These are phyloP conservation scores for Mormyrops boulengeri DNA, from an alignment of 2,797 vertebrate genomes.

Conservation along the genomic window DNA sequence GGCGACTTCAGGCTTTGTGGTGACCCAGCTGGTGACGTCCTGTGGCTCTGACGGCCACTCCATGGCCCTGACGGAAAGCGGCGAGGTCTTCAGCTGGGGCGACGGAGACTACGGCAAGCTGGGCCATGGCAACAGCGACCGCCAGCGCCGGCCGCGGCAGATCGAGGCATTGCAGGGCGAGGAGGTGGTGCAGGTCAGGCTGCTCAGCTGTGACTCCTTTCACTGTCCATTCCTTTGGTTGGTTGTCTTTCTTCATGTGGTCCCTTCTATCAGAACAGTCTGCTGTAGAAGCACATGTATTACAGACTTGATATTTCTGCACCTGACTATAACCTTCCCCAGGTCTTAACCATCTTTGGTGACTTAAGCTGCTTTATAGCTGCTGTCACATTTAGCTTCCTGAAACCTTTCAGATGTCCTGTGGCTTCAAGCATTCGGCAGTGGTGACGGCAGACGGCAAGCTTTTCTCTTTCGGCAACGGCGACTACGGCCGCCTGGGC, in stretches of 20 bases:
- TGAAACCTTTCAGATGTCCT: slow-evolving; percentile 60
- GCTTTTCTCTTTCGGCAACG: slow-evolving; percentile 74
- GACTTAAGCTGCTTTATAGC: not conserved
- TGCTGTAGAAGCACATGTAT: not conserved
- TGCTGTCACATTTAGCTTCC: not conserved
- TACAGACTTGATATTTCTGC: not conserved
- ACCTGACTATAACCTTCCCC: not conserved
- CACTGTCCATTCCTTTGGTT: not conserved
- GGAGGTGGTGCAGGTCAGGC: slow-evolving; percentile 69
- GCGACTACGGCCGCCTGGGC: slow-evolving; percentile 72
- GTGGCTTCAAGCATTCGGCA: slow-evolving; percentile 76
- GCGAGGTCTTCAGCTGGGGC: slow-evolving; percentile 77
- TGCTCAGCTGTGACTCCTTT: not conserved
- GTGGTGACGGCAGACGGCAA: slow-evolving; percentile 76
- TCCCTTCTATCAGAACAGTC: not conserved
- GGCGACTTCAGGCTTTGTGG: slow-evolving; percentile 63
- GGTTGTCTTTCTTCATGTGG: not conserved
- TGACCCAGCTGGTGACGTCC: slow-evolving; percentile 74
- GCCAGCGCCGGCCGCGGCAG: slow-evolving; percentile 70
- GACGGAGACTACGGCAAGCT: slow-evolving; percentile 77
- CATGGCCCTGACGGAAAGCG: slow-evolving; percentile 74
- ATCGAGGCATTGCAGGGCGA: slow-evolving; percentile 76
- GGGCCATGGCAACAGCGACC: slow-evolving; percentile 71
- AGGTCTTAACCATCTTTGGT: not conserved
- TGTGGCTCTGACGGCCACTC: slow-evolving; percentile 77